Evolutionary conservation across 2,888 invertebrate species (phyloP), one percentile per base, ranked within the genome.

Genomic region (Crematogaster levior): DNA sequence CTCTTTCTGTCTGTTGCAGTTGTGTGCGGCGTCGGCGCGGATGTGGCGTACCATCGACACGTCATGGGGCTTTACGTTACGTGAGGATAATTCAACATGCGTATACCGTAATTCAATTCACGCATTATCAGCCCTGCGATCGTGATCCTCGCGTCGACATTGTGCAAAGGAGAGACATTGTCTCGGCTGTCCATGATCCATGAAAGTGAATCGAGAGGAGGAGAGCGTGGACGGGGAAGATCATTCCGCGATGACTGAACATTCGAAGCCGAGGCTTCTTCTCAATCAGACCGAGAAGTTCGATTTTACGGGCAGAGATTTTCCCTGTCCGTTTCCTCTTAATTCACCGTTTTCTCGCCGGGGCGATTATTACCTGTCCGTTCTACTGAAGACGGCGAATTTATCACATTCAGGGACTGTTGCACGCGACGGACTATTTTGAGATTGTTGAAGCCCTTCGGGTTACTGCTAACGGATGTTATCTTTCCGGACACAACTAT

Each of bases 1-100:
- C 46, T 79, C 79, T 90, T 88, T 91, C 83, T 61, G 12, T 75
- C 48, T 91, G 88, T 94, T 94, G 43, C 95, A 96, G 96, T 96
- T 88, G 94, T 96, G 92, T 96, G 96, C 92, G 96, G 96, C 86
- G 96, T 96, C 84, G 96, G 96, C 51, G 95, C 95, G 43, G 96
- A 96, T 94, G 95, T 96, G 90, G 95, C 95, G 80, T 95, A 95
- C 91, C 96, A 96, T 91, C 95, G 95, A 83, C 95, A 96, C 93
- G 93, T 94, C 90, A 95, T 96, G 88, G 96, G 96, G 88, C 94
- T 96, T 92, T 96, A 96, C 94, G 95, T 96, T 92, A 94, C 96
- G 96, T 96, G 95, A 96, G 96, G 95, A 95, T 90, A 89, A 92
- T 90, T 91, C 87, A 91, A 87, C 89, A 89, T 90, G 89, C 90